Conservation (phyloP, 1,140 invertebrate genomes). For the Phymorhynchus buccinoides region DNA sequence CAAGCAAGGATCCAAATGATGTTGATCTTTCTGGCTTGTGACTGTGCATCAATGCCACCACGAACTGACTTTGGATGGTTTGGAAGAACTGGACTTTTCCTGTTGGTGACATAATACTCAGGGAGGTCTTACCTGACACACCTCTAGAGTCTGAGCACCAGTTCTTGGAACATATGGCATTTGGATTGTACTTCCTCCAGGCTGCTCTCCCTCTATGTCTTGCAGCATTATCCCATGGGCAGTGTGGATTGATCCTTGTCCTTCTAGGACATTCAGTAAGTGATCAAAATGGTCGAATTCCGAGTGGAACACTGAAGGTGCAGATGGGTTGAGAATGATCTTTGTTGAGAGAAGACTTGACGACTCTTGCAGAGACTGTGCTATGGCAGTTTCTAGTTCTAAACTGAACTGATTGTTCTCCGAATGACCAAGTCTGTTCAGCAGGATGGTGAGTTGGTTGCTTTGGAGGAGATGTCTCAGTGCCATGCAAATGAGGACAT, state of each 20-base stretch:
- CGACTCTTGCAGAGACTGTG: constrained; percentile 13
- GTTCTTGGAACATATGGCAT: too few species aligned
- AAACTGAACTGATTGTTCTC: constrained; percentile 49
- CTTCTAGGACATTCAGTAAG: constrained; percentile 44
- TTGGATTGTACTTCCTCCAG: neutral
- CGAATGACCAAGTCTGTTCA: constrained; percentile 48
- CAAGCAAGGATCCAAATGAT: too few species aligned
- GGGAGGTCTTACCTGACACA: too few species aligned
- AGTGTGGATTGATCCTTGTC: constrained; percentile 47
- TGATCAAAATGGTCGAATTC: constrained; percentile 60
- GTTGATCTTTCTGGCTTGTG: too few species aligned
- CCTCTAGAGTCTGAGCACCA: too few species aligned
- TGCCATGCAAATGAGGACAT: constrained; percentile 42
- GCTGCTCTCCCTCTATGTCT: constrained; percentile 27
- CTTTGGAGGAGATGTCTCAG: constrained; percentile 46
- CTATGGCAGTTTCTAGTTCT: constrained; percentile 46
- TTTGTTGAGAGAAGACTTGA: constrained; percentile 44
- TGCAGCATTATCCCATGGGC: constrained; percentile 54
- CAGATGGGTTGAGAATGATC: constrained; percentile 40
- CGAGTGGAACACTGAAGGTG: constrained; percentile 45
- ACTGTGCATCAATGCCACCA: too few species aligned
- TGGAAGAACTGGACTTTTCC: too few species aligned
- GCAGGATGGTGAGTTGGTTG: constrained; percentile 38
- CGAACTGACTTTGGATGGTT: too few species aligned
- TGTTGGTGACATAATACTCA: too few species aligned